Base-by-base conservation (phyloP, 1,140 invertebrate genomes). In the Prorops nasuta region DNA sequence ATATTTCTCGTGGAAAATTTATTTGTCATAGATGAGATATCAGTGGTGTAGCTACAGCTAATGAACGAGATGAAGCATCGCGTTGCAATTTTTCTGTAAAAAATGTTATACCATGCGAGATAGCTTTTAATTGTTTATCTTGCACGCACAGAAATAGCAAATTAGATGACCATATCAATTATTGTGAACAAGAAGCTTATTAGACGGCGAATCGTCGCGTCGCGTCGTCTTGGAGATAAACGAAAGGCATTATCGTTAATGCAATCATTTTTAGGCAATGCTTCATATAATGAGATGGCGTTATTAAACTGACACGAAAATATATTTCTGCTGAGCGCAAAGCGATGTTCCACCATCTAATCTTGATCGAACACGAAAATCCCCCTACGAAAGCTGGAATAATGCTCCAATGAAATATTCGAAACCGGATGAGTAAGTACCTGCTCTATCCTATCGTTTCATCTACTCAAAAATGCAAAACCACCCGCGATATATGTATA, bases 321-420 rank as follows among this genome's bases (percentile, higher is more conserved):
- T 46, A 51, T 49, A 44, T 52, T 51, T 51, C 53, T 39, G 14
- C 47, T 19, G 36, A 17, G 22, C 3, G 10, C 44, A 24, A 41
- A 40, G 16, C 17, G 47, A 35, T 48, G 56, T 52, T 56, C 44
- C 41, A 10, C 32, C 46, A 15, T 36, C 49, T 60, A 61, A 61
- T 61, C 59, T 61, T 60, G 59, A 60, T 61, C 59, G 42, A 39
- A 42, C 53, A 38, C 42, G 45, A 49, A 47, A 52, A n/a, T 59
- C 14, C 19, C 20, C 39, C 40, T 28, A 38, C 7, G 32, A 22
- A 49, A 14, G 34, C 40, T 37, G 37, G 51, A 51, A 52, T 43
- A 58, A 59, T 41, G 47, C 53, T 21, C 24, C 24, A 10, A 28
- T 28, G 24, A 47, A 48, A 47, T 24, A 43, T 43, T 52, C 22